Base-by-base conservation (phyloP, 1,140 invertebrate species). In the Drosophila gunungcola region DNA sequence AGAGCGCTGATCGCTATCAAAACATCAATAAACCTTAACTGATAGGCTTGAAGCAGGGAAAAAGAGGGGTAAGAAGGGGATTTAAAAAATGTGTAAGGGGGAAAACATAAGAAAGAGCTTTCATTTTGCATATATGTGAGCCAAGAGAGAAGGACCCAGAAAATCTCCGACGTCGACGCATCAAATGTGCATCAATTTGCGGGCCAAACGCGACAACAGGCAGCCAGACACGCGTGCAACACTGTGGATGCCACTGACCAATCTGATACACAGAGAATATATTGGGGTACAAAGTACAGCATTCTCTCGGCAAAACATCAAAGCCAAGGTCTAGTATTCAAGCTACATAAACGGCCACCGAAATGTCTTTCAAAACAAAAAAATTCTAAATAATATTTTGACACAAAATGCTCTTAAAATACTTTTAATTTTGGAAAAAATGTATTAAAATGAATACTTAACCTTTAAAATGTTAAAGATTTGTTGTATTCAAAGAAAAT, bases 11-110 rank as follows among this genome's bases (percentile, higher is more conserved):
- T 91, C 80, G 55, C 76, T 91, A 91, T 91, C 88, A 89, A 91
- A 91, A 91, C 88, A 91, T 91, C 88, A 91, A 91, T 91, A 91
- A 91, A 91, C 88, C 88, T 90, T 91, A 91, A 91, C 88, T 88
- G 88, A 83, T 90, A 83, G 57, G 51, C 49, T 39, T 45, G 13
- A 6, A 32, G 13, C 58, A 41, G 7, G 53, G 46, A 45, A 42
- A 21, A 32, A n/a, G 25, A 34, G 34, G 16, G 27, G 27, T 6
- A 2, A 3, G 11, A 1, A 29, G 34, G 49, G 60, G 32, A 10
- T 4, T 6, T 11, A 9, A 32, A 45, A 21, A 9, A 21, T 29
- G 29, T 12, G 12, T 13, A 38, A 6, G 27, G 29, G 36, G 9
- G 16, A 32, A 32, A 32, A 6, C 0, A 32, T 29, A 25, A 48